Percentiles rank a stretch among this genome's conserved stretches.
Conservation (phyloP, 2,797 vertebrate species). For the Sebastes kiyomatsui region DNA sequence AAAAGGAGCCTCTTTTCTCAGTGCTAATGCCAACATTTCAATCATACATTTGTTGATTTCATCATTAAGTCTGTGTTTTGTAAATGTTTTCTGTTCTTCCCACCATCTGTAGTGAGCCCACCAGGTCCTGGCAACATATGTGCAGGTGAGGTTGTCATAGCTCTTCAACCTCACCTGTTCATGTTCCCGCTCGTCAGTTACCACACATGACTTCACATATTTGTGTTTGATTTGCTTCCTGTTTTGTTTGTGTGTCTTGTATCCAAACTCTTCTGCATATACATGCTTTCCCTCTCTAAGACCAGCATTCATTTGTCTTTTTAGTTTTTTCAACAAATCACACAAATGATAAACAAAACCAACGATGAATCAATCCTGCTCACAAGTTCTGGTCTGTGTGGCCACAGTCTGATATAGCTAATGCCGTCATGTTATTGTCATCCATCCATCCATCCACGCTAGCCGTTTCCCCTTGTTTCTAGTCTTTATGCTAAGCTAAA, state of each 20-base stretch:
- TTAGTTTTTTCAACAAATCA: neutral
- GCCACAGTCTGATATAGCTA: neutral
- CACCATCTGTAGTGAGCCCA: conserved; percentile 80
- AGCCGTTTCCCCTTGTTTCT: neutral
- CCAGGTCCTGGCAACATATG: conserved; percentile 77
- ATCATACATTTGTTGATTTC: conserved; percentile 3
- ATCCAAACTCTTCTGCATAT: neutral
- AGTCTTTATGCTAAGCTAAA: neutral
- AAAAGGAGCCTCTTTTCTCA: conserved; percentile 12
- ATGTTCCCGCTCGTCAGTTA: conserved; percentile 27
- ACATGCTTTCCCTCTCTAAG: neutral
- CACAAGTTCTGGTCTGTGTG: neutral
- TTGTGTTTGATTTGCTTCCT: neutral
- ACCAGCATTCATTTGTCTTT: neutral
- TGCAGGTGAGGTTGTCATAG: conserved; percentile 83
- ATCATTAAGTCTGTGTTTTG: conserved; percentile 41
- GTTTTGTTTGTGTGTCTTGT: neutral
- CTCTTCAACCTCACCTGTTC: conserved; percentile 63
- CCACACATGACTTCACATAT: conserved; percentile 2
- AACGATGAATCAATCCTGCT: neutral
- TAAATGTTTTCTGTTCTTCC: conserved; percentile 51
- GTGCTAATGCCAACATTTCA: neutral
- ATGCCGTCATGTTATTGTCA: neutral
- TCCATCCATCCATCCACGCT: neutral
- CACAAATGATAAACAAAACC: fast-evolving